These are phyloP conservation scores for Willisornis vidua DNA, from an alignment of 2,113 vertebrate genomes.

Conservation along the genomic window DNA sequence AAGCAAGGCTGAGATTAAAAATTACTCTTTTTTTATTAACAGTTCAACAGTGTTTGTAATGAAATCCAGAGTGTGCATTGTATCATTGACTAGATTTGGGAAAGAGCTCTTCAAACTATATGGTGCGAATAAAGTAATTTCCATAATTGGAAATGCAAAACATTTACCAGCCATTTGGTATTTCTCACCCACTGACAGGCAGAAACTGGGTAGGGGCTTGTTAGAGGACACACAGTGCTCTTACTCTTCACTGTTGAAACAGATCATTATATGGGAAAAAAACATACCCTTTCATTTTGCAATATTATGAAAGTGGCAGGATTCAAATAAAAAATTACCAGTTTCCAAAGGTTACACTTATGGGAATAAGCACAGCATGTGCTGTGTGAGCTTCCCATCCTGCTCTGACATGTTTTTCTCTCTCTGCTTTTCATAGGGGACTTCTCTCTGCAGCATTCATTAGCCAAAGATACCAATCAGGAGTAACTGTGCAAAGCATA, in stretches of 20 bases:
- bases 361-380: neutral
- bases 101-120: conserved; percentile 19
- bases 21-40: neutral
- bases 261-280: neutral
- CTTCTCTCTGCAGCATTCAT: neutral
- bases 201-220: neutral
- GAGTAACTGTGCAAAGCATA: neutral
- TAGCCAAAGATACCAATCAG: neutral
- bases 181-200: conserved; percentile 37
- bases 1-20: conserved; percentile 16
- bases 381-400: neutral
- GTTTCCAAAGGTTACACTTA: neutral
- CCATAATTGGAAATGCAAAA: conserved; percentile 52
- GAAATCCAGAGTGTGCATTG: neutral
- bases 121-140: neutral
- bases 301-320: neutral
- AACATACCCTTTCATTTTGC: neutral
- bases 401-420: neutral
- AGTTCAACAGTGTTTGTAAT: neutral
- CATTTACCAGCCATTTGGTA: conserved; percentile 42
- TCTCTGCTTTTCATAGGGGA: neutral
- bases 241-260: neutral
- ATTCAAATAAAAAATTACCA: neutral
- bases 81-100: conserved; percentile 21
- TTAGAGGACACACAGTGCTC: neutral